Evolutionary conservation across 2,113 vertebrate genomes (phyloP).

Genomic region (Calidris pygmaea): DNA sequence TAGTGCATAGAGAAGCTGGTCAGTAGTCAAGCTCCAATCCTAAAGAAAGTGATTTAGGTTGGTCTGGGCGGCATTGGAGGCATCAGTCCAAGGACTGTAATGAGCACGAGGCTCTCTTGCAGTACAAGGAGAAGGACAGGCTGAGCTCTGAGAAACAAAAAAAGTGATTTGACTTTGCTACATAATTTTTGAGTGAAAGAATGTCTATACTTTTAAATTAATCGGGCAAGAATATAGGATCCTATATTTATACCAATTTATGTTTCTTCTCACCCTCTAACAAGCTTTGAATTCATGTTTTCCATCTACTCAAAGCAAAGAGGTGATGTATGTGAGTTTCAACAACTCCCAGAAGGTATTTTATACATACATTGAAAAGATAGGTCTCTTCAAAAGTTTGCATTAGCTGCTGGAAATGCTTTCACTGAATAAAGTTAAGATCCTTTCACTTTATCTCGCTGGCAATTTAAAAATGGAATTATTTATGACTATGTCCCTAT

Average conservation of each 20-base stretch:
- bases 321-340: background rate
- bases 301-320: background rate
- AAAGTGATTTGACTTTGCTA: background rate
- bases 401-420: background rate
- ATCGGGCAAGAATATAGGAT: background rate
- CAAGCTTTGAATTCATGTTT: background rate
- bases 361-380: background rate
- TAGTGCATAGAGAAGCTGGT: background rate
- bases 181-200: background rate
- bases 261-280: background rate
- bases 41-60: background rate
- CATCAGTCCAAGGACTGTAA: background rate
- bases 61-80: background rate
- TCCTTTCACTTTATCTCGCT: background rate
- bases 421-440: background rate
- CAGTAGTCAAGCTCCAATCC: background rate
- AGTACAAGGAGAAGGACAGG: background rate
- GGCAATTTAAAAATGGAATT: slow-evolving; percentile 18
- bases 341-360: background rate
- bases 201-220: background rate
- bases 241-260: background rate
- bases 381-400: background rate
- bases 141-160: background rate
- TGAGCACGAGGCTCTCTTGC: background rate
- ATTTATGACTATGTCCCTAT: background rate